phyloP scores from a whole-genome alignment of 2,888 invertebrate genomes.

The Kuschelorhynchus macadamiae region DNA sequence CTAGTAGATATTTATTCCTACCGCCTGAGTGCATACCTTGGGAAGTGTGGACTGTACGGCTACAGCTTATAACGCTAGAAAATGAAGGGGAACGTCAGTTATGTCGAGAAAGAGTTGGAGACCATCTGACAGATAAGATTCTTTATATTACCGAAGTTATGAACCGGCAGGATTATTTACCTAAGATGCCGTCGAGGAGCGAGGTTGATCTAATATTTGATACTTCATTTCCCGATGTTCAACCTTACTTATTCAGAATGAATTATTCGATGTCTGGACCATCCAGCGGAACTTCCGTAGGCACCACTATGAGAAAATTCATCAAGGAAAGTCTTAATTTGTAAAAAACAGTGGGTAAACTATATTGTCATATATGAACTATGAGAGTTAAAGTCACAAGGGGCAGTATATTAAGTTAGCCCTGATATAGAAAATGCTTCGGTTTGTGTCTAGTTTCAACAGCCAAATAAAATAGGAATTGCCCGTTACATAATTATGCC shows the following conservation, averaged over 20 bases:
- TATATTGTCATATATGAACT: too few relatives aligned
- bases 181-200: constrained; percentile 93
- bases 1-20: constrained; percentile 87
- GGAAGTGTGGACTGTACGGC: constrained; percentile 98
- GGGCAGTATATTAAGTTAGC: too few relatives aligned
- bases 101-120: constrained; percentile 90
- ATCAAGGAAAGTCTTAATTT: constrained; percentile 88
- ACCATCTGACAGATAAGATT: constrained; percentile 92
- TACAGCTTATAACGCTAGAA: constrained; percentile 88
- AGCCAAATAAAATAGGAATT: too few relatives aligned
- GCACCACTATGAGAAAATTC: constrained; percentile 91
- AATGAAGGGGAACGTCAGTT: constrained; percentile 90
- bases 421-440: neutral
- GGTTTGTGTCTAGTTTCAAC: neutral
- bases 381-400: too few relatives aligned
- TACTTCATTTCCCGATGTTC: constrained; percentile 91
- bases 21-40: constrained; percentile 94
- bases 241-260: constrained; percentile 97
- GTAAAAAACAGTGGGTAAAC: constrained; percentile 65
- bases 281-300: constrained; percentile 80
- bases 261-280: constrained; percentile 86
- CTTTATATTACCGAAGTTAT: constrained; percentile 95
- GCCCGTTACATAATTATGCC: too few relatives aligned
- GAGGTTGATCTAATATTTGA: constrained; percentile 96
- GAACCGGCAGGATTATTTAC: constrained; percentile 96